Conservation (phyloP, 2,113 vertebrate genomes). For the Sitta europaea region DNA sequence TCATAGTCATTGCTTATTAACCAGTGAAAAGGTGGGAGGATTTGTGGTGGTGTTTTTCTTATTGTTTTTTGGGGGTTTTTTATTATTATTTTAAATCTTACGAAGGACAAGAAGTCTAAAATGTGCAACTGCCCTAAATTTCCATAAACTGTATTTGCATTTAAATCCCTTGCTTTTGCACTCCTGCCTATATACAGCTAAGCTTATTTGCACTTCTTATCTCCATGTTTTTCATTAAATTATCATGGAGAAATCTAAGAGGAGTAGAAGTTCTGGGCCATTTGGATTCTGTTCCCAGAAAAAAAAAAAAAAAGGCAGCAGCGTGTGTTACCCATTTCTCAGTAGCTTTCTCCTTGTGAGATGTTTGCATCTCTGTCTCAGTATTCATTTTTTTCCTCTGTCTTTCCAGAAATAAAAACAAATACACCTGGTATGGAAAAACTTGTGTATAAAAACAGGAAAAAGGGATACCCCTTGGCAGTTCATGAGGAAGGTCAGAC, state of each 20-base stretch:
- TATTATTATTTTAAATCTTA: background rate
- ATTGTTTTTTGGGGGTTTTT: rapidly evolving
- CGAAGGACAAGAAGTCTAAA: background rate
- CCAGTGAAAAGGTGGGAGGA: background rate
- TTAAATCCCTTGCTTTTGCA: background rate
- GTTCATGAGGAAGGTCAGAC: constrained; percentile 20
- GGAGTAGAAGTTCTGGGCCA: background rate
- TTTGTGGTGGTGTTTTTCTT: background rate
- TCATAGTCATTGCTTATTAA: background rate
- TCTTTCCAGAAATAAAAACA: constrained; percentile 19
- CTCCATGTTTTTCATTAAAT: background rate
- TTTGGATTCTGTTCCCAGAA: background rate
- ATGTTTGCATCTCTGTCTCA: background rate
- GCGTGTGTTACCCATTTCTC: background rate
- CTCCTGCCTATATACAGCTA: background rate
- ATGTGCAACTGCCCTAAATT: background rate
- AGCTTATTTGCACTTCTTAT: background rate
- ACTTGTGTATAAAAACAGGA: constrained; percentile 23
- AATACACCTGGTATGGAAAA: constrained; percentile 36
- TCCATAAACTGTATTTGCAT: background rate
- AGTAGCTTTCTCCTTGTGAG: background rate
- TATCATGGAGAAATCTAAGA: background rate
- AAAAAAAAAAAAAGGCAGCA: background rate
- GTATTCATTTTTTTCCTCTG: background rate
- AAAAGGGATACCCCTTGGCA: constrained; percentile 38